Conservation (phyloP, 2,797 vertebrate genomes). For the Microctenopoma steveboyesi region DNA sequence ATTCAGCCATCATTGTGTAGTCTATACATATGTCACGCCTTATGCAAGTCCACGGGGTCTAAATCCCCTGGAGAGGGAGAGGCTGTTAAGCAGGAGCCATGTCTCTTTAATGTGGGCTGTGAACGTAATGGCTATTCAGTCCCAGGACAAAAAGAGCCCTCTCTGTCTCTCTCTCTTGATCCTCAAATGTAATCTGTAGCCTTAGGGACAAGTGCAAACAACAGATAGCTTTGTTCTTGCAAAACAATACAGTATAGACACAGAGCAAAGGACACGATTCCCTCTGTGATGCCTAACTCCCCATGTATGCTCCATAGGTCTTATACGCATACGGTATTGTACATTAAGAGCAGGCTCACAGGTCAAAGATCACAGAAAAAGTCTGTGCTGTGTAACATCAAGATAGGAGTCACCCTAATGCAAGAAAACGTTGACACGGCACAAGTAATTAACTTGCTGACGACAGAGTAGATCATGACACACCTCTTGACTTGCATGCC, state of each 20-base stretch:
- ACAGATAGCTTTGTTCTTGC: constrained; percentile 64
- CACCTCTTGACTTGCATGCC: constrained; percentile 7
- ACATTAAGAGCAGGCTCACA: constrained; percentile 1
- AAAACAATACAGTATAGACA: constrained; percentile 61
- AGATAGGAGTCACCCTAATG: constrained; percentile 6
- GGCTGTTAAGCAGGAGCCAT: constrained; percentile 66
- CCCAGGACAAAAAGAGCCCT: constrained; percentile 71
- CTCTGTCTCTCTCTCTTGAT: constrained; percentile 64
- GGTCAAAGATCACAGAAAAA: neutral
- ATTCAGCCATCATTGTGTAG: constrained; percentile 20
- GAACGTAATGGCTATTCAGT: constrained; percentile 74
- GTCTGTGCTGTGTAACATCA: neutral
- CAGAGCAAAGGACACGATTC: constrained; percentile 54
- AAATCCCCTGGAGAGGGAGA: constrained; percentile 60
- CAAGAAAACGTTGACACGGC: constrained; percentile 40
- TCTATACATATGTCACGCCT: constrained; percentile 48
- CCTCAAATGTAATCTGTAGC: constrained; percentile 72
- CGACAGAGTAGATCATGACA: constrained; percentile 32
- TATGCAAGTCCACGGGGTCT: constrained; percentile 52
- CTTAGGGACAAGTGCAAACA: constrained; percentile 66
- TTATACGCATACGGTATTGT: constrained; percentile 2
- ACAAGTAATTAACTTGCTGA: constrained; percentile 32
- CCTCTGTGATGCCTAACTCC: constrained; percentile 49
- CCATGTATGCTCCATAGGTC: constrained; percentile 18
- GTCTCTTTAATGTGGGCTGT: constrained; percentile 70